Conservation (phyloP, 2,888 invertebrate species). For the Dichetophora obliterata region DNA sequence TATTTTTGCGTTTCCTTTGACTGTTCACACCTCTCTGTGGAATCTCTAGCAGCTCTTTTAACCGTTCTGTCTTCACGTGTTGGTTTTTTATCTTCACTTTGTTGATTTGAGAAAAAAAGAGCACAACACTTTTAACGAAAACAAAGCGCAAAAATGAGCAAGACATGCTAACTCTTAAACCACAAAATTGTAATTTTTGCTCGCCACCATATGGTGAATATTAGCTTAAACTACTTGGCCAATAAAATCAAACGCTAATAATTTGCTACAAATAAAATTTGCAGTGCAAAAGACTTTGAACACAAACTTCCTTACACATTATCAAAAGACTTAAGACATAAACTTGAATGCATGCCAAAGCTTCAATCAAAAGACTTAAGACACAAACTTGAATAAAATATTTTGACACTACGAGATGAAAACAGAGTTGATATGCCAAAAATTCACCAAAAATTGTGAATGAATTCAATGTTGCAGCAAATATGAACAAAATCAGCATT, state of each 20-base stretch:
- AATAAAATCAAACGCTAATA: background rate
- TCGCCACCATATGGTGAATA: background rate
- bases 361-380: background rate
- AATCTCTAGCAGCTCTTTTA: background rate
- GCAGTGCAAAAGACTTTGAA: background rate
- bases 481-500: no score
- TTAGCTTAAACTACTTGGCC: no score
- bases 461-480: no score
- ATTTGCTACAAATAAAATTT: background rate
- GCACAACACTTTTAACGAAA: background rate
- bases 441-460: no score
- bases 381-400: background rate
- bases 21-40: slow-evolving; percentile 11
- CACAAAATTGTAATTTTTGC: background rate
- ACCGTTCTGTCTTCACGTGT: background rate
- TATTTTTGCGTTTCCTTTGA: background rate
- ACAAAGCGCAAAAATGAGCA: background rate
- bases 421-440: no score
- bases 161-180: background rate
- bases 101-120: background rate
- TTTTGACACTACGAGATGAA: no score
- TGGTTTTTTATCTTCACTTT: slow-evolving; percentile 6
- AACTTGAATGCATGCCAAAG: background rate
- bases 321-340: background rate
- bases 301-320: background rate